Percentiles rank a stretch among this genome's conserved stretches.
Conservation (phyloP, 2,797 vertebrate species). For the Sternotherus odoratus region DNA sequence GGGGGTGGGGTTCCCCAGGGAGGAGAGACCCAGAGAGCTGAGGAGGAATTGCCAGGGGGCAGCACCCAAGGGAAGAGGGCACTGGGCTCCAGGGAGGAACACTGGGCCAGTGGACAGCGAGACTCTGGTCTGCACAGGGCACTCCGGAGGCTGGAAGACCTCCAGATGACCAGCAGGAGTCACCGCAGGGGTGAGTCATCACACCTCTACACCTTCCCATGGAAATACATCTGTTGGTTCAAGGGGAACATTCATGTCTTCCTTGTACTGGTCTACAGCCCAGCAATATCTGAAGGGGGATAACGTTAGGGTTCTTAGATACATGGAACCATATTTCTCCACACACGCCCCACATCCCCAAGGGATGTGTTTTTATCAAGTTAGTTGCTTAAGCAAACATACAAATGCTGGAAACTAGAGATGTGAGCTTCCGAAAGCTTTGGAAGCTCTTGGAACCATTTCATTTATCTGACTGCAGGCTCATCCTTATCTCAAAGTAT, state of each 20-base stretch:
- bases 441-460: neutral
- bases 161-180: too few relatives aligned
- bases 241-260: neutral
- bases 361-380: constrained; percentile 45
- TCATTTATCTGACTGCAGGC: constrained; percentile 38
- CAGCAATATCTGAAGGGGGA: neutral
- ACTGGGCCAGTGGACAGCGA: too few relatives aligned
- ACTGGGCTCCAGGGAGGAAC: too few relatives aligned
- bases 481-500: neutral
- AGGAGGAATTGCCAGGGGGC: too few relatives aligned
- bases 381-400: constrained; percentile 40
- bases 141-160: too few relatives aligned
- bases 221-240: neutral
- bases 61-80: too few relatives aligned
- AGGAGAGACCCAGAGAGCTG: too few relatives aligned
- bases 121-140: too few relatives aligned
- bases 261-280: neutral
- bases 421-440: neutral
- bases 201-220: neutral
- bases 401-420: constrained; percentile 24
- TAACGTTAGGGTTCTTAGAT: constrained; percentile 16
- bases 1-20: too few relatives aligned
- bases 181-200: too few relatives aligned
- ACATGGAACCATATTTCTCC: constrained; percentile 42
- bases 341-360: neutral